phyloP scores from a whole-genome alignment of 2,113 vertebrate species.

The Colossoma macropomum region DNA sequence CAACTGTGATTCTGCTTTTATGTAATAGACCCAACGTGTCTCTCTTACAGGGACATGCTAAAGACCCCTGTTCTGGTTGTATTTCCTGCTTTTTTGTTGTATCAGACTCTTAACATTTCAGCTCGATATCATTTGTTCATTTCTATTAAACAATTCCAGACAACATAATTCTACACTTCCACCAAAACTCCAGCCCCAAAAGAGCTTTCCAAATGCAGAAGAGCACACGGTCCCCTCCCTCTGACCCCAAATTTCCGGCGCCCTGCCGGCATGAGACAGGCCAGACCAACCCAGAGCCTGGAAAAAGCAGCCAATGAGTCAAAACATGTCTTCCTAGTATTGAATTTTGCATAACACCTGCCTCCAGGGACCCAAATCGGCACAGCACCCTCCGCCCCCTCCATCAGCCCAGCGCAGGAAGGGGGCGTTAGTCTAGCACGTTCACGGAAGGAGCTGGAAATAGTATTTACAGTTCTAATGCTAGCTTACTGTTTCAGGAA shows the following conservation, averaged over 20 bases:
- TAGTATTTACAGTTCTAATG: conserved; percentile 47
- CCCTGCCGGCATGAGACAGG: conserved; percentile 19
- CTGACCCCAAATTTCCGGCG: conserved; percentile 5
- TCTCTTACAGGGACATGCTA: too few species aligned
- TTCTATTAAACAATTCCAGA: neutral
- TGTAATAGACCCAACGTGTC: too few species aligned
- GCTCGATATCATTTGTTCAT: neutral
- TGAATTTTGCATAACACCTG: conserved; percentile 22
- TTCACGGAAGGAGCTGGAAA: conserved; percentile 17
- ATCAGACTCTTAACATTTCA: neutral
- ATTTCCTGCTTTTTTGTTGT: neutral
- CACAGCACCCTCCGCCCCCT: conserved; percentile 53
- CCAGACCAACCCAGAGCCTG: conserved; percentile 24
- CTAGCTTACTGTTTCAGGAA: conserved; percentile 41
- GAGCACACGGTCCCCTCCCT: neutral
- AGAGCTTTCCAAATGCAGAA: neutral
- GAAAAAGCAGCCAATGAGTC: conserved; percentile 54
- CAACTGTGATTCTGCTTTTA: too few species aligned
- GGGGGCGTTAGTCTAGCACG: conserved; percentile 44
- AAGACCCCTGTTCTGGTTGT: too few species aligned
- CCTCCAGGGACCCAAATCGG: conserved; percentile 11
- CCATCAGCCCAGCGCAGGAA: conserved; percentile 61
- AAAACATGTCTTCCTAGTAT: conserved; percentile 63
- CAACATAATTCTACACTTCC: conserved; percentile 25
- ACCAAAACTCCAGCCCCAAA: neutral